A percentile compares a stretch with the other conserved stretches of the same genome.
phyloP scores from a whole-genome alignment of 1,140 invertebrate genomes.

The Antheraea pernyi region DNA sequence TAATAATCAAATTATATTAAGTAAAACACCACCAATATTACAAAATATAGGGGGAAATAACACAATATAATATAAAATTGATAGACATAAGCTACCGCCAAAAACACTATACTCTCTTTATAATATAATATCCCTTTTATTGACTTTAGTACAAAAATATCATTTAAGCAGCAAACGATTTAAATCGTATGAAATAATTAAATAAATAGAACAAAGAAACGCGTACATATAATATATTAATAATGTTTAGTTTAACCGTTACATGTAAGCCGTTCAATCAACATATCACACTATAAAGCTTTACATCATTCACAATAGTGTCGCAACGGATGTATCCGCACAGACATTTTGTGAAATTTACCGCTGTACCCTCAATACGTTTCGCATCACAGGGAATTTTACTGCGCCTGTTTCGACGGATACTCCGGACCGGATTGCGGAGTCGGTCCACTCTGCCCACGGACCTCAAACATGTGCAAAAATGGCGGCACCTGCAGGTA shows the following conservation, averaged over 20 bases:
- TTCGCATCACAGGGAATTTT: conserved; percentile 77
- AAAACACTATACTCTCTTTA: no score
- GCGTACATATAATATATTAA: background rate
- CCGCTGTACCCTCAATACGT: conserved; percentile 36
- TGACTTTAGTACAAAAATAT: no score
- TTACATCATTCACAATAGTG: conserved; percentile 16
- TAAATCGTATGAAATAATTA: no score
- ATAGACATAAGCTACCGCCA: no score
- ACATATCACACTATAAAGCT: background rate
- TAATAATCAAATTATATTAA: no score
- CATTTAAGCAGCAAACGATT: no score
- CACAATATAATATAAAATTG: no score
- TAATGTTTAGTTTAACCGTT: background rate
- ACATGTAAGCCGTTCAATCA: background rate
- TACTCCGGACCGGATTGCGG: conserved; percentile 86
- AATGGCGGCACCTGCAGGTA: conserved; percentile 90
- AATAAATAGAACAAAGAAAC: no score
- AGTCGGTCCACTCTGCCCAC: conserved; percentile 85
- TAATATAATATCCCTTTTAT: no score
- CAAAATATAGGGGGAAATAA: no score
- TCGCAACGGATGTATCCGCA: conserved; percentile 16
- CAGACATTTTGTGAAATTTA: conserved; percentile 33
- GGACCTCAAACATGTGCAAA: conserved; percentile 83
- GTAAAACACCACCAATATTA: no score
- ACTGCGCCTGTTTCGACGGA: conserved; percentile 86